phyloP scores from a whole-genome alignment of 2,113 vertebrate genomes.

The Pomatorhinus ruficollis region DNA sequence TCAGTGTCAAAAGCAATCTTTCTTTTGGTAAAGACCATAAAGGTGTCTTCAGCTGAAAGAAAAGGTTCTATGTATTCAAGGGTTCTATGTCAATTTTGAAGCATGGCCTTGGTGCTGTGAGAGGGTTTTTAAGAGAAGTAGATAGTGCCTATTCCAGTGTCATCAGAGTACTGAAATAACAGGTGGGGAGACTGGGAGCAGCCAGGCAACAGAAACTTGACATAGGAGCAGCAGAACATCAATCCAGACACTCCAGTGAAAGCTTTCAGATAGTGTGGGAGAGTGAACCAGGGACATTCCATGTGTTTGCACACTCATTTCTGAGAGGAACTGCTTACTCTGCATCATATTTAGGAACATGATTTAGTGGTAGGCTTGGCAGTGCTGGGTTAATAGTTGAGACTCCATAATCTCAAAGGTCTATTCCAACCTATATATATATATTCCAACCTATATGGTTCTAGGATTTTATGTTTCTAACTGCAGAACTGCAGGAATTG shows the following conservation, averaged over 20 bases:
- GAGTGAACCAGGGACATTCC: not conserved
- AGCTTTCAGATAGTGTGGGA: not conserved
- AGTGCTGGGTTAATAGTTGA: not conserved
- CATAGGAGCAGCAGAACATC: not conserved
- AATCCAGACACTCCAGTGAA: not conserved
- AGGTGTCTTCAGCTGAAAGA: not conserved
- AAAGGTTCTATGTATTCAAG: not conserved
- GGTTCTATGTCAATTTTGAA: not conserved
- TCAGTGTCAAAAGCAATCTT: not conserved
- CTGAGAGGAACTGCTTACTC: not conserved
- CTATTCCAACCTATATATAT: not conserved
- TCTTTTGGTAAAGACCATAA: not conserved
- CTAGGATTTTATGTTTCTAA: not conserved
- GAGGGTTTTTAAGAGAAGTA: not conserved
- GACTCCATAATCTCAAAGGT: not conserved
- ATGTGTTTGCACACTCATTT: not conserved
- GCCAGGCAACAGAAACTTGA: not conserved
- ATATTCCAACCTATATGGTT: not conserved
- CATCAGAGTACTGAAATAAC: not conserved
- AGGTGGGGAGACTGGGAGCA: not conserved
- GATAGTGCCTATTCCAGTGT: not conserved
- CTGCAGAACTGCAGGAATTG: not conserved
- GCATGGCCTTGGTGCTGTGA: fast-evolving
- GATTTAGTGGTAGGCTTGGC: not conserved
- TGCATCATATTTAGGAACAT: not conserved